phyloP scores from a whole-genome alignment of 2,797 vertebrate species.

The Lepidocolaptes lacrymiger region DNA sequence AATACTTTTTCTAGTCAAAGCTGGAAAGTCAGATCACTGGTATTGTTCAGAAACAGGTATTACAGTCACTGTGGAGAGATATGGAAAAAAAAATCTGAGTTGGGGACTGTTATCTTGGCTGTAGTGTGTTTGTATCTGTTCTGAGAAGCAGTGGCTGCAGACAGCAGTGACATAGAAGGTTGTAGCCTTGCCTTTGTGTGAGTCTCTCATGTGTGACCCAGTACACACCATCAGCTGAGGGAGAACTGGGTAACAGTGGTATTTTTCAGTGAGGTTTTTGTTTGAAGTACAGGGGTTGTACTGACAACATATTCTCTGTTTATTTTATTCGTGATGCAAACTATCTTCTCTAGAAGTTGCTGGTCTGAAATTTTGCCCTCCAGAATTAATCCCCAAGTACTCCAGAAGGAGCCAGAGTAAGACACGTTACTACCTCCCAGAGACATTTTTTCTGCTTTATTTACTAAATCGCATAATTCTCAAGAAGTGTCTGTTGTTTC shows the following conservation, averaged over 20 bases:
- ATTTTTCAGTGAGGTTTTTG: neutral
- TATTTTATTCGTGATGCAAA: neutral
- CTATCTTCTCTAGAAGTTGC: neutral
- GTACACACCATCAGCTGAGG: neutral
- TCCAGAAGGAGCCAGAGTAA: neutral
- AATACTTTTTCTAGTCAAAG: neutral
- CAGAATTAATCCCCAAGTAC: too few species aligned
- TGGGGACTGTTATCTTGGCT: neutral
- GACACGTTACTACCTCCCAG: neutral
- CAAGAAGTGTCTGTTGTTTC: neutral
- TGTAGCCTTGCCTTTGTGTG: fast-evolving
- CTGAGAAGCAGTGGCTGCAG: neutral
- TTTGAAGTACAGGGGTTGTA: neutral
- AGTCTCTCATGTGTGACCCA: neutral
- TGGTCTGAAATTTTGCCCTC: neutral
- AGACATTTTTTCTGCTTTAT: neutral
- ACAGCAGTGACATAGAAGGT: neutral
- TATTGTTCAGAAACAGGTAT: neutral
- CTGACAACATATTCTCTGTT: neutral
- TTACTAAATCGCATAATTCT: neutral
- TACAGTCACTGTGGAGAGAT: neutral
- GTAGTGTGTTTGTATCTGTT: neutral
- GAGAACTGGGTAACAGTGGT: neutral
- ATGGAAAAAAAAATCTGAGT: neutral
- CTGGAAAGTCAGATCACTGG: neutral